Base-by-base conservation (phyloP, 2,888 invertebrate species). In the Artemia sinica region DNA sequence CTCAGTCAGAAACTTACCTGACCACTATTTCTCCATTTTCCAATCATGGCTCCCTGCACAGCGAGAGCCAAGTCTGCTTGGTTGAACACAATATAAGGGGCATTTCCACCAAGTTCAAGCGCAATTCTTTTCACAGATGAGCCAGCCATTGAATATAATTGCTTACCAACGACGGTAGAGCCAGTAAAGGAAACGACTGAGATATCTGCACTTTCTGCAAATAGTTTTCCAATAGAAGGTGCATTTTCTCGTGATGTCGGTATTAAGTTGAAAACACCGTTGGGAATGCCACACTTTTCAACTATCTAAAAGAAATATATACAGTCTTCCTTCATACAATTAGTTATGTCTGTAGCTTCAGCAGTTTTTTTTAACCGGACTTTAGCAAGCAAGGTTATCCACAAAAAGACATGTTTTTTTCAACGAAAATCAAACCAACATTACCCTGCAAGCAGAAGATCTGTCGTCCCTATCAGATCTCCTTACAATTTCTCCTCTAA, bases 21-120 rank as follows among this genome's bases (percentile, higher is more conserved):
- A 0, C 98, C 98, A 75, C 90, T 87, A 76, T 93, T 93, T 71
- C 98, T 84, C 76, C 97, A 98, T 80, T 98, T 98, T 8, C 91
- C 88, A 9, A 85, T 82, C 83, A 97, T 86, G 1, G 92, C 89
- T 49, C 92, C 91, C 68, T 84, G 82, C 0, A 94, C 85, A 1
- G 97, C 95, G 74, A 84, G 81, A 71, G 89, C 86, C 41, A 98
- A 75, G 78, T 97, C 85, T 2, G 97, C 97, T 71, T 88, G 86
- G 70, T 91, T 84, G 76, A 97, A 97, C 8, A 99, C 91, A 74
- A 99, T 92, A 75, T 95, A 95, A 0, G 98, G 95, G 0, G 97
- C 97, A 82, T 98, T 98, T 9, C 98, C 98, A 51, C 98, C 98
- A 68, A 99, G 81, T 78, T 99, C 98, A 71, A 99, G 81, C n/a